Percentiles rank a stretch among this genome's conserved stretches.
phyloP scores from a whole-genome alignment of 1,140 invertebrate species.

The Hormaphis cornu region DNA sequence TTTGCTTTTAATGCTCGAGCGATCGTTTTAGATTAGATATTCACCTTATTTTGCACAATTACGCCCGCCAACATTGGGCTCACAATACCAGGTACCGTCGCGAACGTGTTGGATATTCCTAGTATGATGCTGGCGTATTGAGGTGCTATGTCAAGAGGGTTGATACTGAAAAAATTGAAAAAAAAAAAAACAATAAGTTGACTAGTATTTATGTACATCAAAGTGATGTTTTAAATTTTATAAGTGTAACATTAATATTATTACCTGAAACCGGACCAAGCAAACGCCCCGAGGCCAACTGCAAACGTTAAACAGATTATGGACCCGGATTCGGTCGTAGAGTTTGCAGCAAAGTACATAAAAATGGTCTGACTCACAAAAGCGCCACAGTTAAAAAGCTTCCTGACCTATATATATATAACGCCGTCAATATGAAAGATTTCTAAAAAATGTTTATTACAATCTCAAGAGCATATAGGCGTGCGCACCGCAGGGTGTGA shows the following conservation, averaged over 20 bases:
- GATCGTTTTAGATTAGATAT: background rate
- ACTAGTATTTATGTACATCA: constrained; percentile 46
- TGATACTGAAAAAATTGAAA: constrained; percentile 54
- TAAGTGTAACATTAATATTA: background rate
- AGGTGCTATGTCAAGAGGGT: constrained; percentile 78
- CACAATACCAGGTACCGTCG: constrained; percentile 77
- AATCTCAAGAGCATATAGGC: no score
- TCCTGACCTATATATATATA: constrained; percentile 50
- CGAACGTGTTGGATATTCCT: constrained; percentile 80
- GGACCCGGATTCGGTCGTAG: constrained; percentile 53
- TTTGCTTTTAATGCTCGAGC: background rate
- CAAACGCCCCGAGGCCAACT: constrained; percentile 77
- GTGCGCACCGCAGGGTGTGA: no score
- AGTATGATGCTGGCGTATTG: constrained; percentile 71
- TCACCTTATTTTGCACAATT: constrained; percentile 62
- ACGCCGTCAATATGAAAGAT: no score
- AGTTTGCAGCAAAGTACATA: constrained; percentile 66
- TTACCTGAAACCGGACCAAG: constrained; percentile 76
- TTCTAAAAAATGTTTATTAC: no score
- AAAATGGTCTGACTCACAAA: constrained; percentile 75
- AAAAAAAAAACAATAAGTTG: constrained; percentile 56
- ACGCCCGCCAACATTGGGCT: constrained; percentile 69
- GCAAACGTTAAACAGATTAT: constrained; percentile 70
- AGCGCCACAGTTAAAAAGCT: constrained; percentile 64
- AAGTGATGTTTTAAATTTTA: constrained; percentile 29